Evolutionary conservation across 2,113 vertebrate genomes (phyloP), one percentile per base, ranked within the genome.

Genomic region (Amphiprion percula): DNA sequence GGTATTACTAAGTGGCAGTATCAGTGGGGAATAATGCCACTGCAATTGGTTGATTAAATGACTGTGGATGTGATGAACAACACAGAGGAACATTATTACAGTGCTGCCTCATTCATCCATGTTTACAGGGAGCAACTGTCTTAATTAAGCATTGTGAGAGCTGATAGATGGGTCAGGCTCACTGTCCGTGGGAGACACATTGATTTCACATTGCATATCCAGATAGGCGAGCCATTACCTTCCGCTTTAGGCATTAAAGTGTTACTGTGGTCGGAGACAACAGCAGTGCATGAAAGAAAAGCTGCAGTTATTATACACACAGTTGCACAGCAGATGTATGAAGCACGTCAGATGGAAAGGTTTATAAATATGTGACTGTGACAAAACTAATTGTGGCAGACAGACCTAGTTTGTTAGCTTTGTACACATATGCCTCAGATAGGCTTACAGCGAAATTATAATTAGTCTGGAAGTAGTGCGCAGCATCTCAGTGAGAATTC

Each of bases 381-480:
- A 69, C 75, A 82, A 86, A 91, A 85, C 74, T 90, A 90, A 91
- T 82, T 74, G 74, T 83, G 77, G 77, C 79, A 77, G 86, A 86
- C 78, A 78, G 91, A 85, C 86, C 91, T 75, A 84, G 89, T 89
- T 90, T 89, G 82, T 94, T 90, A 84, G 90, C 79, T 86, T 84
- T 87, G 86, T 89, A 85, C 92, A 90, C 91, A 89, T 89, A 86
- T 87, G 92, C 86, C 89, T 88, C 90, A 61, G 83, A 92, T 89
- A 84, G 81, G 94, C 94, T 94, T 87, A 90, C 85, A 92, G 94
- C 94, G n/a, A 93, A 93, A 92, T 92, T 88, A 90, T 94, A 95
- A 95, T 95, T 94, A 93, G 88, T 91, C 88, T 88, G 82, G 71
- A 91, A 93, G 88, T 90, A 83, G 63, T 39, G 77, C 54, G 60